A percentile compares a stretch with the other conserved stretches of the same genome.
These are phyloP conservation scores for Enteromius radiatus DNA, from an alignment of 2,797 vertebrate genomes.

Conservation along the genomic window DNA sequence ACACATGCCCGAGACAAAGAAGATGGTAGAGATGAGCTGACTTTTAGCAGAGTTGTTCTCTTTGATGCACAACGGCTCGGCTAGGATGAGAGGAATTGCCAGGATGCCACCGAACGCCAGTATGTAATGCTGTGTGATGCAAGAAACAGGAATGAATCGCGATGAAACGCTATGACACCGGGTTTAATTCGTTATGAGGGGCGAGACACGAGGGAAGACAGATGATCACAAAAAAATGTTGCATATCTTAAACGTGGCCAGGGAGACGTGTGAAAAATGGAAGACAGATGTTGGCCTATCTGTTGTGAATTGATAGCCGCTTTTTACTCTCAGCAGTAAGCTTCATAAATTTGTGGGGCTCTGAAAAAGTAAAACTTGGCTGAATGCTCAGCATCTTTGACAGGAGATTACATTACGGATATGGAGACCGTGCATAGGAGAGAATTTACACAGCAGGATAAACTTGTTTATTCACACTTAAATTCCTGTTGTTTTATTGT, in stretches of 20 bases:
- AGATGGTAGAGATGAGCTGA: constrained; percentile 84
- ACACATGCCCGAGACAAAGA: constrained; percentile 81
- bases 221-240: constrained; percentile 46
- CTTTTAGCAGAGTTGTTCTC: constrained; percentile 81
- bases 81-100: constrained; percentile 80
- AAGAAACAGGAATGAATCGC: constrained; percentile 9
- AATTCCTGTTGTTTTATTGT: constrained; percentile 24
- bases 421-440: not conserved
- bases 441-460: constrained; percentile 20
- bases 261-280: constrained; percentile 46
- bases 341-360: constrained; percentile 55
- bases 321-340: constrained; percentile 54
- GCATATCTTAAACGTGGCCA: constrained; percentile 44
- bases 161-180: not conserved
- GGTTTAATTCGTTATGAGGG: not conserved
- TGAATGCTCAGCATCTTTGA: constrained; percentile 4
- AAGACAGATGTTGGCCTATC: constrained; percentile 62
- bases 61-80: constrained; percentile 79
- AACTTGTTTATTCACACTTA: not conserved
- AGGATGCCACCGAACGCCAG: constrained; percentile 84
- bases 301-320: constrained; percentile 57
- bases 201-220: constrained; percentile 31
- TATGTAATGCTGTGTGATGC: constrained; percentile 78
- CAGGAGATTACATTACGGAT: constrained; percentile 3
- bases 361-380: constrained; percentile 8